Evolutionary conservation across 2,797 vertebrate genomes (phyloP).

Genomic region (Neomorphus geoffroyi): DNA sequence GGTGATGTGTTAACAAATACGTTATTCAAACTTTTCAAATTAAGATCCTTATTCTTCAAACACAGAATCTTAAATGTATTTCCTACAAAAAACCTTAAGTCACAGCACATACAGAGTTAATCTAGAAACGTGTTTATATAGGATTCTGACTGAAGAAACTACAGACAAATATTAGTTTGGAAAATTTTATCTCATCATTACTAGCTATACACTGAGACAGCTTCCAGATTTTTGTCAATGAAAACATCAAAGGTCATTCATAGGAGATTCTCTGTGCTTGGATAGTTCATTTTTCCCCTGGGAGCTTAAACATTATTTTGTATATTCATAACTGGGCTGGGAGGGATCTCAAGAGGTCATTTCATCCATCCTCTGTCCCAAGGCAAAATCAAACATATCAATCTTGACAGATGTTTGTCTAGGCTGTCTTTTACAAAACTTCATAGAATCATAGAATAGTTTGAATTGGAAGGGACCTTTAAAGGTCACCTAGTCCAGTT

Average conservation of each 20-base stretch:
- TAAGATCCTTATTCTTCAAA: neutral
- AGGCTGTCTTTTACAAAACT: constrained; percentile 8
- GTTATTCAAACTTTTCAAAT: neutral
- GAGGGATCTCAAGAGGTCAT: constrained; percentile 37
- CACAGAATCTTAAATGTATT: neutral
- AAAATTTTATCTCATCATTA: neutral
- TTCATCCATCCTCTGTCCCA: constrained; percentile 25
- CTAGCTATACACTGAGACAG: neutral
- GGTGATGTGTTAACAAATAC: neutral
- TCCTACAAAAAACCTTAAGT: neutral
- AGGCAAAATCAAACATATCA: constrained; percentile 38
- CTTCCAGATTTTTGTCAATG: constrained; percentile 14
- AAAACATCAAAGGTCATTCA: constrained; percentile 51
- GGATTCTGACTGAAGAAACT: neutral
- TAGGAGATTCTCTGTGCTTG: constrained; percentile 24
- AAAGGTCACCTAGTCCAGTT: no score
- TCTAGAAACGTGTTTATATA: neutral
- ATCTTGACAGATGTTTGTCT: constrained; percentile 29
- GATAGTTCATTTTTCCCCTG: neutral
- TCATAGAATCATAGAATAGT: no score
- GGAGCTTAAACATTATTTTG: constrained; percentile 30
- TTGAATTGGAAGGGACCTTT: no score
- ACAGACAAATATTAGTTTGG: neutral
- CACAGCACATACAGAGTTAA: neutral
- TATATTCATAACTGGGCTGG: constrained; percentile 4